Evolutionary conservation across 2,113 vertebrate genomes (phyloP).

Genomic region (Alethe castanea): DNA sequence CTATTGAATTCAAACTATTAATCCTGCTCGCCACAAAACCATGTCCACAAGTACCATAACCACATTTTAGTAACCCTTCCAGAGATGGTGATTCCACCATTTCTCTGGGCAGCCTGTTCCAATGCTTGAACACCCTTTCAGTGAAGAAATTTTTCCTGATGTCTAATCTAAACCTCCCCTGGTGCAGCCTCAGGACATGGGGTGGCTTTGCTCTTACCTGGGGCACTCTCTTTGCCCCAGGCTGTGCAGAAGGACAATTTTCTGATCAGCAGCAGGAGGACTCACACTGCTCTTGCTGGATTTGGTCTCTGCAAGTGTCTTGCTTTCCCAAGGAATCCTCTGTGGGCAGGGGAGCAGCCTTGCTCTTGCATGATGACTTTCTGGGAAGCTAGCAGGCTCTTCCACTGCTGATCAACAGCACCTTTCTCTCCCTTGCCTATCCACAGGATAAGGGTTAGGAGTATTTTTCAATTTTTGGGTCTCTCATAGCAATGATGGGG

Average conservation of each 20-base stretch:
- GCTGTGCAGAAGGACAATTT: background rate
- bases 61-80: background rate
- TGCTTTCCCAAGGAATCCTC: background rate
- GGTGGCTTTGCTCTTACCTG: background rate
- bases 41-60: background rate
- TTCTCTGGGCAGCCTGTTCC: background rate
- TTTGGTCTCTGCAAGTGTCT: background rate
- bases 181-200: background rate
- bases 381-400: rapidly evolving
- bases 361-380: background rate
- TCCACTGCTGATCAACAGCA: background rate
- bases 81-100: background rate
- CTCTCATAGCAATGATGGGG: background rate
- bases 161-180: background rate
- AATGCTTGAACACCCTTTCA: background rate
- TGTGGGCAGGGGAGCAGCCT: background rate
- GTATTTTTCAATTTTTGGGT: background rate
- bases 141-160: background rate
- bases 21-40: background rate
- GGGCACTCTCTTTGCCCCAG: background rate
- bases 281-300: background rate
- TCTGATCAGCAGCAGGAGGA: background rate
- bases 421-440: background rate
- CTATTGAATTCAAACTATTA: background rate
- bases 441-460: background rate